Evolutionary conservation across 2,797 vertebrate species (phyloP).

Genomic region (Bradypodion ventrale): DNA sequence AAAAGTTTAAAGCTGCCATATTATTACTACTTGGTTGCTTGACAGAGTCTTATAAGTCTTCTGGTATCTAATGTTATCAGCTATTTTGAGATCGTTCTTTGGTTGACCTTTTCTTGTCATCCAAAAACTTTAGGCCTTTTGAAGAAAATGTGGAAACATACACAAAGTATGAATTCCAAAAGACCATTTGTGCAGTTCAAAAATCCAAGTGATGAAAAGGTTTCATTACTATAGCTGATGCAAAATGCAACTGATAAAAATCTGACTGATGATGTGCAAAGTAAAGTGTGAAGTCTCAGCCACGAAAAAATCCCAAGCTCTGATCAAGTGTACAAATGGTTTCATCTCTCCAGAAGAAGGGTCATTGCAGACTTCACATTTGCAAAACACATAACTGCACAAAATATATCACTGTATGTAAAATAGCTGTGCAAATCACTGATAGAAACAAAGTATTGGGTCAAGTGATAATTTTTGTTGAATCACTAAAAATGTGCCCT

Average conservation of each 20-base stretch:
- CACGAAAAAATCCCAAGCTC: neutral
- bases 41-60: neutral
- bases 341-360: neutral
- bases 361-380: no score
- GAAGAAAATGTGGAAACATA: neutral
- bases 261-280: neutral
- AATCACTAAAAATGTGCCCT: no score
- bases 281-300: no score
- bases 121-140: neutral
- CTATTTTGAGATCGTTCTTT: neutral
- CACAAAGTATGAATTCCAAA: no score
- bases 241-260: neutral
- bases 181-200: neutral
- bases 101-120: neutral
- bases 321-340: neutral
- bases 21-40: neutral
- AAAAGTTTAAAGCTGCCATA: neutral
- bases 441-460: no score
- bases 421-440: no score
- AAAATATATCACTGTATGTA: no score
- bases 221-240: neutral
- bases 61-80: neutral
- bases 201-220: neutral
- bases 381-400: no score
- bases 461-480: no score